Conservation (phyloP, 2,888 invertebrate species). For the Cephalotes varians region DNA sequence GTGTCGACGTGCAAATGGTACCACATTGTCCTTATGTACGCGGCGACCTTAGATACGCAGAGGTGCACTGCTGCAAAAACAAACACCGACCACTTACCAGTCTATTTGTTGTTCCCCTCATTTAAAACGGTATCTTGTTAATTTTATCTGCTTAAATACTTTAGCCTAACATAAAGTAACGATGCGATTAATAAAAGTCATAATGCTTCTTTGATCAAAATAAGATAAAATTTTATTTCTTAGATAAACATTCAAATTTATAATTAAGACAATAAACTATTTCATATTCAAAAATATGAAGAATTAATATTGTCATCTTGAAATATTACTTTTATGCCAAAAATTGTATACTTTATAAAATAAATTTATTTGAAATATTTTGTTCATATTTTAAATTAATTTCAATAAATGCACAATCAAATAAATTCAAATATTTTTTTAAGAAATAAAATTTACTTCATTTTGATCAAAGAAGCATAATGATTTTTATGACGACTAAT, state of each 20-base stretch:
- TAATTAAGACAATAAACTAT: too few species aligned
- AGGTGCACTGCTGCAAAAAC: neutral
- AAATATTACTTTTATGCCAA: too few species aligned
- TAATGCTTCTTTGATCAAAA: too few species aligned
- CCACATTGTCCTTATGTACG: neutral
- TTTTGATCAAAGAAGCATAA: neutral
- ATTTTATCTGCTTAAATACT: neutral
- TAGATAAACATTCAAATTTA: too few species aligned
- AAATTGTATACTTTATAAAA: too few species aligned
- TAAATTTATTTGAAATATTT: too few species aligned
- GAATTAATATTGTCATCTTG: too few species aligned
- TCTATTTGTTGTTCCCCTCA: neutral
- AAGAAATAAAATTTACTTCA: neutral
- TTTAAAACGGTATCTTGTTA: neutral
- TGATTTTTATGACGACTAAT: neutral
- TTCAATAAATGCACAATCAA: too few species aligned
- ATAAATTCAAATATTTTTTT: too few species aligned
- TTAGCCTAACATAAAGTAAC: neutral
- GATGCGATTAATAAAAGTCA: too few species aligned
- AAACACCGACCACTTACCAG: neutral
- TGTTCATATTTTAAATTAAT: neutral
- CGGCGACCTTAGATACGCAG: neutral
- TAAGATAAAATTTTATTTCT: too few species aligned
- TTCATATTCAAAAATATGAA: too few species aligned
- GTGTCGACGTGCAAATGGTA: neutral